phyloP scores from a whole-genome alignment of 2,888 invertebrate species.

The Thysanoteuthis rhombus region DNA sequence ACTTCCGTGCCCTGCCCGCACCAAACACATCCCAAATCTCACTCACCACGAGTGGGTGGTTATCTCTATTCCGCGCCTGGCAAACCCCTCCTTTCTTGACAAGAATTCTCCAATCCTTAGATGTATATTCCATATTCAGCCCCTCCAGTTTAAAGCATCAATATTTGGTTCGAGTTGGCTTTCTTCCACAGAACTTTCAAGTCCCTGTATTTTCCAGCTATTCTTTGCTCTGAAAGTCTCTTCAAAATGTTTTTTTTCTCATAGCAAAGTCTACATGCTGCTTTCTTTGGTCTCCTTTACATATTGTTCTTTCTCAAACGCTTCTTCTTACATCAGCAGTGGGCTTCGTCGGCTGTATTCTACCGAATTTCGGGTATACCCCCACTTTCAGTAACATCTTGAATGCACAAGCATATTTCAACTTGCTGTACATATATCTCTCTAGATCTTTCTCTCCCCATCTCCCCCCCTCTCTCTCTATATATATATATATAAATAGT shows the following conservation, averaged over 20 bases:
- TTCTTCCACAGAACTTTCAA: not conserved
- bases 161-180: not conserved
- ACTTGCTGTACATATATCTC: too few relatives aligned
- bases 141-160: not conserved
- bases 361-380: not conserved
- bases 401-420: too few relatives aligned
- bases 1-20: not conserved
- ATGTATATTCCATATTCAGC: not conserved
- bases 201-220: not conserved
- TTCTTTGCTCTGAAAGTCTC: not conserved
- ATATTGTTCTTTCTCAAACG: not conserved
- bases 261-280: not conserved
- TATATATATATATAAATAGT: too few relatives aligned
- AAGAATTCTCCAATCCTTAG: not conserved
- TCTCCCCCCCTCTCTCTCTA: too few relatives aligned
- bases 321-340: not conserved
- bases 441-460: too few relatives aligned
- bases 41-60: not conserved
- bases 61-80: not conserved
- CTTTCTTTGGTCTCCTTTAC: not conserved
- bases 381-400: not conserved
- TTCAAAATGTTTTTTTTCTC: not conserved
- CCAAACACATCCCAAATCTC: slow-evolving; percentile 12
- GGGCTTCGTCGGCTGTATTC: not conserved
- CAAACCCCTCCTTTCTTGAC: not conserved